Percentiles rank a stretch among this genome's conserved stretches.
Conservation (phyloP, 2,888 invertebrate species). For the Heliconius sara region DNA sequence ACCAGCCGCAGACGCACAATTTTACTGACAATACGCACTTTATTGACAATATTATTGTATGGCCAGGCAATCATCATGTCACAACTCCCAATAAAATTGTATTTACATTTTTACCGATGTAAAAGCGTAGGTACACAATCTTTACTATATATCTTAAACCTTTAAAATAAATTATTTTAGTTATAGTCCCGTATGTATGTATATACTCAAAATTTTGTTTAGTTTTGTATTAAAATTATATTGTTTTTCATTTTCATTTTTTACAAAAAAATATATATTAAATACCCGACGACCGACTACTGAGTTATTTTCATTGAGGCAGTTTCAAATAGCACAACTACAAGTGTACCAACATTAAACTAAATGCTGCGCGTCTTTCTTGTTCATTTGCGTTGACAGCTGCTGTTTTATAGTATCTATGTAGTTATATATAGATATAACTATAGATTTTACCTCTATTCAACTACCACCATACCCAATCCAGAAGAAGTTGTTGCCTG, state of each 20-base stretch:
- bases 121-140: no score
- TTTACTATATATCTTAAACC: no score
- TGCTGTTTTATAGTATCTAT: constrained; percentile 54
- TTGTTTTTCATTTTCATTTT: not conserved
- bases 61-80: no score
- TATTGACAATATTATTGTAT: no score
- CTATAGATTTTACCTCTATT: constrained; percentile 54
- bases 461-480: constrained; percentile 69
- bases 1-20: no score
- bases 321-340: constrained; percentile 10
- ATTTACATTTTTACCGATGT: no score
- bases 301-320: not conserved
- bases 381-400: constrained; percentile 63
- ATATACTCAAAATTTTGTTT: no score
- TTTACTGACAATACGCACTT: no score
- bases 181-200: no score
- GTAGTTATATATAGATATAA: constrained; percentile 40
- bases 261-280: not conserved
- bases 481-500: constrained; percentile 85
- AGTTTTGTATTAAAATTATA: no score
- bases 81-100: no score
- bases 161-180: no score
- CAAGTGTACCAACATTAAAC: constrained; percentile 43
- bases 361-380: constrained; percentile 49
- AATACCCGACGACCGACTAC: not conserved